Evolutionary conservation across 2,888 invertebrate species (phyloP).

Genomic region (Meghimatium bilineatum): DNA sequence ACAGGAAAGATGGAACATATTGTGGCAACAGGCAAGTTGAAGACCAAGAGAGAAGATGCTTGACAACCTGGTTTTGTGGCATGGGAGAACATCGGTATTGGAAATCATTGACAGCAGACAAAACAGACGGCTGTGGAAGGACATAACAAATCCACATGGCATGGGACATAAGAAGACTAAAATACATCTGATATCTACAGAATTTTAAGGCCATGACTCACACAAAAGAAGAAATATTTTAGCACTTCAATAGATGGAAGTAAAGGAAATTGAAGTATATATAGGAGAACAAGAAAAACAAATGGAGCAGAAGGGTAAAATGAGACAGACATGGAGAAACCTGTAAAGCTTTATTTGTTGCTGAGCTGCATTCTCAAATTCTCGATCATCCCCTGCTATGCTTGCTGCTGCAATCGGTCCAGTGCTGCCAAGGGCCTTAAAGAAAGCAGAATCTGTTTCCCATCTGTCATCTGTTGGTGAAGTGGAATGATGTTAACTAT

Average conservation of each 20-base stretch:
- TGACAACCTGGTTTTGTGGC: too few species aligned
- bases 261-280: conserved; percentile 20
- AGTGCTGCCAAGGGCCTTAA: conserved; percentile 84
- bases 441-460: conserved; percentile 82
- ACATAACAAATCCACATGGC: too few species aligned
- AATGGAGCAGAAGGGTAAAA: background rate
- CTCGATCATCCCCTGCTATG: conserved; percentile 85
- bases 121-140: too few species aligned
- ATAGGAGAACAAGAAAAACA: background rate
- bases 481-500: background rate
- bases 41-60: too few species aligned
- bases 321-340: conserved; percentile 49
- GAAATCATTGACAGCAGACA: too few species aligned
- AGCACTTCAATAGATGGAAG: background rate
- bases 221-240: too few species aligned
- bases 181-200: too few species aligned
- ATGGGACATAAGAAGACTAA: too few species aligned
- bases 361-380: conserved; percentile 63
- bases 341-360: conserved; percentile 63
- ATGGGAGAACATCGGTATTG: too few species aligned
- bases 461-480: conserved; percentile 51
- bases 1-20: too few species aligned
- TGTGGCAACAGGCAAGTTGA: too few species aligned
- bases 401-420: conserved; percentile 81
- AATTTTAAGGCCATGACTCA: too few species aligned